Evolutionary conservation across 2,888 invertebrate genomes (phyloP), one percentile per base, ranked within the genome.

Genomic region (Isoperla grammatica): DNA sequence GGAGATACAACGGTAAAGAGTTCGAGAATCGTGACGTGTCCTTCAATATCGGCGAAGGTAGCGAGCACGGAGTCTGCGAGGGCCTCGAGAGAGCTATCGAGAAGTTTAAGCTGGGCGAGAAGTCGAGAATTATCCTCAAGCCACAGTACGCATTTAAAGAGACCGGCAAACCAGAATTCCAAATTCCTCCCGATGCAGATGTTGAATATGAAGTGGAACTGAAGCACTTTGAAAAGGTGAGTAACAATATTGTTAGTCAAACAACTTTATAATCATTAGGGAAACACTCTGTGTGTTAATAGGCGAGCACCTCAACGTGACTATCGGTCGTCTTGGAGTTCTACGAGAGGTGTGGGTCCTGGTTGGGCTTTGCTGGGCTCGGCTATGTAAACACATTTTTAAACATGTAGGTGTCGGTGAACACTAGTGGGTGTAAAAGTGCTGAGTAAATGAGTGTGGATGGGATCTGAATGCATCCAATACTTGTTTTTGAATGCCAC

Each of bases 1-100:
- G 88, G 2, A 81, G 77, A 61, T 82, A 83, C 67, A 80, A 86
- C 57, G 85, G 81, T 0, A 72, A 71, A 60, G 75, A 80, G 6
- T 92, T 95, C 74, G 95, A 96, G 68, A 87, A 88, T 15, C 80
- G 90, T 66, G 88, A 91, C 45, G 81, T 94, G 0, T 81, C 84
- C 22, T 98, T 96, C 74, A 75, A 79, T 13, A 76, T 95, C 17
- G 97, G 97, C 0, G 96, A 97, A 75, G 95, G 92, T 8, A 79
- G 77, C 57, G 89, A 89, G 63, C 74, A 76, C 54, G 85, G 85
- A 62, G 75, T 98, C 23, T 81, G 91, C 37, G 83, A 85, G 56
- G 97, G 96, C 9, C 73, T 96, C 11, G 95, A 95, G 72, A 79
- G 79, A 63, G 92, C 90, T 0, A 70, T 96, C 2, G 83, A 86